Percentiles rank a stretch among this genome's conserved stretches.
Evolutionary conservation across 2,113 vertebrate species (phyloP).

Genomic region (Colinus virginianus): DNA sequence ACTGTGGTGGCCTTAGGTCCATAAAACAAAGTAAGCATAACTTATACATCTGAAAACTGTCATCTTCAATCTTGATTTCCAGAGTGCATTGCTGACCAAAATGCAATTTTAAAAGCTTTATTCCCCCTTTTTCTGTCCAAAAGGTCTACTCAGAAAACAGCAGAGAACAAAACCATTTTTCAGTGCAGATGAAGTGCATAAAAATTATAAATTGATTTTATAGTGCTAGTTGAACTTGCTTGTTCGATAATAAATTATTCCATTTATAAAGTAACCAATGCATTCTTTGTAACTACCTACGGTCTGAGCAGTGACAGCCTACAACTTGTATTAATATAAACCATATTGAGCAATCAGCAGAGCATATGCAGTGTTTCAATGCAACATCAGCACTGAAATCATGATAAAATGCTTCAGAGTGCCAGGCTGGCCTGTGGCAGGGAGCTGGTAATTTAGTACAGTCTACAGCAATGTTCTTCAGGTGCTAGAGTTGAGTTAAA

Average conservation of each 20-base stretch:
- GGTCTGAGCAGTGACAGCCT: conserved; percentile 58
- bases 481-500: neutral
- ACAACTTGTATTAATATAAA: conserved; percentile 66
- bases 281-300: conserved; percentile 34
- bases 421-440: neutral
- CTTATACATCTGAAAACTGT: conserved; percentile 55
- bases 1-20: neutral
- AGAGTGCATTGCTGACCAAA: conserved; percentile 50
- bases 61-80: conserved; percentile 65
- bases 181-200: conserved; percentile 59
- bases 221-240: conserved; percentile 66
- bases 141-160: conserved; percentile 49
- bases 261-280: conserved; percentile 50
- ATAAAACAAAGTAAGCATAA: conserved; percentile 54
- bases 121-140: neutral
- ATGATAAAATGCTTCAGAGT: conserved; percentile 50
- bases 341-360: conserved; percentile 57
- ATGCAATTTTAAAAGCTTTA: conserved; percentile 61
- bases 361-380: conserved; percentile 61
- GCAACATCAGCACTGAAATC: conserved; percentile 58
- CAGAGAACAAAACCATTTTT: conserved; percentile 62
- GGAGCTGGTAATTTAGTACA: neutral
- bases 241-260: conserved; percentile 70
- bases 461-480: neutral
- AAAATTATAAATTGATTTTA: conserved; percentile 72